phyloP scores from a whole-genome alignment of 2,113 vertebrate genomes.

The Brachyhypopomus gauderio region DNA sequence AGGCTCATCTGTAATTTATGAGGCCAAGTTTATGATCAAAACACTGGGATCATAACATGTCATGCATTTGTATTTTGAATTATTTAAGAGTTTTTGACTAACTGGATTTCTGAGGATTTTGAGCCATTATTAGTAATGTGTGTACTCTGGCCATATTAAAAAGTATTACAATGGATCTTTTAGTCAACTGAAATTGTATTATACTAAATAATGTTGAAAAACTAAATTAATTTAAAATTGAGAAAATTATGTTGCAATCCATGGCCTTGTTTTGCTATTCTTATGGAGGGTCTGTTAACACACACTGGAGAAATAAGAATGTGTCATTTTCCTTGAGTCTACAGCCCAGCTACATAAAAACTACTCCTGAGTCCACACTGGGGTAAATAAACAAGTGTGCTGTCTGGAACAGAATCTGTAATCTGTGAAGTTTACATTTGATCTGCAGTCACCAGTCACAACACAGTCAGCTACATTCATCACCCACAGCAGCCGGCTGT shows the following conservation, averaged over 20 bases:
- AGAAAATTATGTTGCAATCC: not conserved
- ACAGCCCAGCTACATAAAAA: not conserved
- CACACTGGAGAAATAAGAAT: not conserved
- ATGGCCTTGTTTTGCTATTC: not conserved
- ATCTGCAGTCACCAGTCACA: conserved; percentile 8
- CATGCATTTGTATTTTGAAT: conserved; percentile 68
- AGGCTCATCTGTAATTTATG: conserved; percentile 65
- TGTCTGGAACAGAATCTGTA: conserved; percentile 7
- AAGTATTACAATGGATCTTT: not conserved
- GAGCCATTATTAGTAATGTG: conserved; percentile 42
- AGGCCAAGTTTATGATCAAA: conserved; percentile 56
- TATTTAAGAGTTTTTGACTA: conserved; percentile 59
- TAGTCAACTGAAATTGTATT: not conserved
- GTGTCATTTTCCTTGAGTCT: not conserved
- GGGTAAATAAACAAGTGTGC: conserved; percentile 7
- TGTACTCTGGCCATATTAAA: not conserved
- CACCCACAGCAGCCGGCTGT: conserved; percentile 21
- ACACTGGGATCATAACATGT: conserved; percentile 60
- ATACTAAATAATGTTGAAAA: not conserved
- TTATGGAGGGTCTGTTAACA: no score
- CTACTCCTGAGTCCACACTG: not conserved
- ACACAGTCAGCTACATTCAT: not conserved
- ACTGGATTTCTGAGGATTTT: conserved; percentile 21
- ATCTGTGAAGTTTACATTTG: not conserved
- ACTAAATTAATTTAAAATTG: not conserved